These are phyloP conservation scores for Leucania comma DNA, from an alignment of 2,888 invertebrate species.

Conservation along the genomic window DNA sequence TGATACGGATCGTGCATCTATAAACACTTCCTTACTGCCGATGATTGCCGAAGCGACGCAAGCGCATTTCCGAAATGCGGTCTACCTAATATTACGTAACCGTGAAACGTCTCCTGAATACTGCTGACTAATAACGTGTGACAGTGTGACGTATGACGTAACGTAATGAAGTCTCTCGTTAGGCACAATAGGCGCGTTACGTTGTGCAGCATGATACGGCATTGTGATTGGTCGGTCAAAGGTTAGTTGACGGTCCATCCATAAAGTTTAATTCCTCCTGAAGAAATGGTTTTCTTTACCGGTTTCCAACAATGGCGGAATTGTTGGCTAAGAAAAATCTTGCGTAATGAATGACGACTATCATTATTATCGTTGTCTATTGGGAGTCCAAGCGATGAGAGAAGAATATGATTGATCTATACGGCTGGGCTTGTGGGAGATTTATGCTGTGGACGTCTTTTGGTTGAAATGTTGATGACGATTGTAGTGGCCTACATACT, in stretches of 20 bases:
- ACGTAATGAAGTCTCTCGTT: constrained; percentile 37
- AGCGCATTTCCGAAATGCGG: constrained; percentile 59
- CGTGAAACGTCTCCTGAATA: constrained; percentile 45
- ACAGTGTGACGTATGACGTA: constrained; percentile 27
- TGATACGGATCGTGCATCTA: constrained; percentile 60
- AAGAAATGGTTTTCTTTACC: neutral
- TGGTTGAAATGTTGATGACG: too few species aligned
- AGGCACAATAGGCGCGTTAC: constrained; percentile 44
- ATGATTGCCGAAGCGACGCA: constrained; percentile 38
- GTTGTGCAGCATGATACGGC: constrained; percentile 15
- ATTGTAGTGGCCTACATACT: too few species aligned
- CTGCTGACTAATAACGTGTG: constrained; percentile 33
- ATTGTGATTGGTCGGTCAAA: constrained; percentile 31
- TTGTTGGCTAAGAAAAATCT: neutral
- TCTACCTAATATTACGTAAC: constrained; percentile 51
- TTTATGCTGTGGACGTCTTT: too few species aligned
- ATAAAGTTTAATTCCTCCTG: neutral
- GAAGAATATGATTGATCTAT: too few species aligned
- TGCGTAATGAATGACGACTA: neutral
- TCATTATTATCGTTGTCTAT: too few species aligned
- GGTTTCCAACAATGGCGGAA: neutral
- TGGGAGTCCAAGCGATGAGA: too few species aligned
- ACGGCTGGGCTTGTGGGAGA: too few species aligned
- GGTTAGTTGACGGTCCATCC: neutral
- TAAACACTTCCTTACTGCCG: constrained; percentile 64